Percentiles rank a stretch among this genome's conserved stretches.
Evolutionary conservation across 2,888 invertebrate species (phyloP).

Genomic region (Leptothorax acervorum): DNA sequence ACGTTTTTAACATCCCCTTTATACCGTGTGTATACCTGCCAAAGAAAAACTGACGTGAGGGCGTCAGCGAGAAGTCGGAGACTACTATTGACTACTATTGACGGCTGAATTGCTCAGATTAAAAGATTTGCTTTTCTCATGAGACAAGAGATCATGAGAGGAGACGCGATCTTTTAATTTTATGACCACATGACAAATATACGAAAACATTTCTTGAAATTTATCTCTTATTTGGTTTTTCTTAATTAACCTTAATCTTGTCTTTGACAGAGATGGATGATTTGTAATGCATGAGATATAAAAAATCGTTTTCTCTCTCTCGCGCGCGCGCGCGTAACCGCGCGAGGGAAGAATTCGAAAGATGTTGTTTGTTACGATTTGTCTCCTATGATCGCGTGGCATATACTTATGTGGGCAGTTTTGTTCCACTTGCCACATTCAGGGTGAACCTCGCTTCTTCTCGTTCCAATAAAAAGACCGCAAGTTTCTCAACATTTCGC

Average conservation of each 20-base stretch:
- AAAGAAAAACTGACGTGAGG: conserved; percentile 38
- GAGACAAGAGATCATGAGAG: neutral
- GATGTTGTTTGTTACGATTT: conserved; percentile 32
- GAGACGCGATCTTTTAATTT: conserved; percentile 16
- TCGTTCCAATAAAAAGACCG: conserved; percentile 49
- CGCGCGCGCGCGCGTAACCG: neutral
- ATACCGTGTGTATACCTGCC: conserved; percentile 48
- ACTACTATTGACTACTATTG: neutral
- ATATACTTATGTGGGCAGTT: conserved; percentile 16
- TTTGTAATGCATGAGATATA: neutral
- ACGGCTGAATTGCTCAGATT: conserved; percentile 6
- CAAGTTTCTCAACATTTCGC: conserved; percentile 61
- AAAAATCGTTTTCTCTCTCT: neutral
- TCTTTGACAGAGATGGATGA: neutral
- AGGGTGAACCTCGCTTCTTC: conserved; percentile 51
- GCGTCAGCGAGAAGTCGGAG: conserved; percentile 27
- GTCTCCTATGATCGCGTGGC: conserved; percentile 19
- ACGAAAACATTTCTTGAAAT: neutral
- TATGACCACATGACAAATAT: neutral
- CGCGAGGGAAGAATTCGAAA: conserved; percentile 37
- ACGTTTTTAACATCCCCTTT: conserved; percentile 54
- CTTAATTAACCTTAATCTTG: neutral
- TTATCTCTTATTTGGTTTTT: neutral
- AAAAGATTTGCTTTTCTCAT: conserved; percentile 4
- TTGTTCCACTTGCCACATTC: neutral